These are phyloP conservation scores for Micromussa lordhowensis DNA, from an alignment of 92 coral and sea anemone species.

Conservation along the genomic window DNA sequence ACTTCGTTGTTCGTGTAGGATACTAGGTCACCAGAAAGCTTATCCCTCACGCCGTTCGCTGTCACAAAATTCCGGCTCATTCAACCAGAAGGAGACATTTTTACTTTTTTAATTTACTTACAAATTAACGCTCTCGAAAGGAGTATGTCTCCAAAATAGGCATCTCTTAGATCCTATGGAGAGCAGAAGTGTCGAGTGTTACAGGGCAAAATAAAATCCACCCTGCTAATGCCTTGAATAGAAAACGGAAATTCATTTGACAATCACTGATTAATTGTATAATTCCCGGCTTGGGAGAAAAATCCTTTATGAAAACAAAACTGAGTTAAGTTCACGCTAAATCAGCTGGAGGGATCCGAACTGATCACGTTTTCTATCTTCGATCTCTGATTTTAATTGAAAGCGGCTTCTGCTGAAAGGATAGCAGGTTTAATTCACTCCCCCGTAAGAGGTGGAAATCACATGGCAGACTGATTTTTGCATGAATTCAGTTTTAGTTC, in stretches of 20 bases:
- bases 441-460: not conserved
- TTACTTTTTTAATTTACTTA: not conserved
- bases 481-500: not conserved
- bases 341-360: not conserved
- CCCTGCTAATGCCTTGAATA: not conserved
- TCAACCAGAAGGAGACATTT: not conserved
- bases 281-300: not conserved
- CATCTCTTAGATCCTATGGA: not conserved
- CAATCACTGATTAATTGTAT: not conserved
- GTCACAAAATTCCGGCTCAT: not conserved
- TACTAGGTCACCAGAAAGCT: not conserved
- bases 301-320: slow-evolving; percentile 5
- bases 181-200: not conserved
- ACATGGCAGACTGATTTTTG: not conserved
- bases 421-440: not conserved
- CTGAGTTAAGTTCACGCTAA: not conserved
- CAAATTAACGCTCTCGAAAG: not conserved
- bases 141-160: not conserved
- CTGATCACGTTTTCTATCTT: not conserved
- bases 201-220: not conserved
- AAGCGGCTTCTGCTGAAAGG: not conserved
- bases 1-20: not conserved
- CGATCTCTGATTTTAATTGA: not conserved
- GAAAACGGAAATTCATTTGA: not conserved
- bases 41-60: not conserved